phyloP scores from a whole-genome alignment of 2,797 vertebrate genomes.

The Lithobates sylvaticus region DNA sequence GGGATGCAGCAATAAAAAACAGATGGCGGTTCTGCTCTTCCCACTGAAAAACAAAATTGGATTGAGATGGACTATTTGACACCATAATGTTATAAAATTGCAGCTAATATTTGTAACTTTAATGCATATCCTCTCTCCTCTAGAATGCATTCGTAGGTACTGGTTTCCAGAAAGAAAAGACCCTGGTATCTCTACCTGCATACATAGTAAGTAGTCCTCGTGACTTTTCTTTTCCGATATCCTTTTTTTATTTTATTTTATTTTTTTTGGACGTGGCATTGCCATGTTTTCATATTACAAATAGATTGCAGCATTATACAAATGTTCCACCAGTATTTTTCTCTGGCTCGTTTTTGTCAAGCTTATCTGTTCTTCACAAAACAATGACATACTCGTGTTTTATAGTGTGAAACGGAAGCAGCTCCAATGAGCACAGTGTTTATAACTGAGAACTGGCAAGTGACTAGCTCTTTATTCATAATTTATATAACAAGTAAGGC shows the following conservation, averaged over 20 bases:
- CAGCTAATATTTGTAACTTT: too few species aligned
- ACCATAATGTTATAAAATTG: too few species aligned
- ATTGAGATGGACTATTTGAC: too few species aligned
- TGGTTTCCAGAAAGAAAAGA: slow-evolving; percentile 82
- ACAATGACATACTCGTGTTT: neutral
- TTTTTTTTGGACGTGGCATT: neutral
- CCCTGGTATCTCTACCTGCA: slow-evolving; percentile 88
- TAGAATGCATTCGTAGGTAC: slow-evolving; percentile 86
- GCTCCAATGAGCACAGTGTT: neutral
- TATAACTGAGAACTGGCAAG: neutral
- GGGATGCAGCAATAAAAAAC: too few species aligned
- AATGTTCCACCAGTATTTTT: neutral
- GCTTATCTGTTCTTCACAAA: neutral
- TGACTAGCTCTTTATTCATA: neutral
- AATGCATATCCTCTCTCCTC: slow-evolving; percentile 67
- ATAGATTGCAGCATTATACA: neutral
- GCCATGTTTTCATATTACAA: neutral
- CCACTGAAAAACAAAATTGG: too few species aligned
- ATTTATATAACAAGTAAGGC: neutral
- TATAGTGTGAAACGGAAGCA: slow-evolving; percentile 15
- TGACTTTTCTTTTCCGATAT: neutral
- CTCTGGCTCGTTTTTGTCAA: neutral
- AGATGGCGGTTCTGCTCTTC: too few species aligned
- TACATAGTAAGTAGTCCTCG: slow-evolving; percentile 88
- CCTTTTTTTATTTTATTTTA: neutral